These are phyloP conservation scores for Dasyornis broadbenti DNA, from an alignment of 2,113 vertebrate species.

Conservation along the genomic window DNA sequence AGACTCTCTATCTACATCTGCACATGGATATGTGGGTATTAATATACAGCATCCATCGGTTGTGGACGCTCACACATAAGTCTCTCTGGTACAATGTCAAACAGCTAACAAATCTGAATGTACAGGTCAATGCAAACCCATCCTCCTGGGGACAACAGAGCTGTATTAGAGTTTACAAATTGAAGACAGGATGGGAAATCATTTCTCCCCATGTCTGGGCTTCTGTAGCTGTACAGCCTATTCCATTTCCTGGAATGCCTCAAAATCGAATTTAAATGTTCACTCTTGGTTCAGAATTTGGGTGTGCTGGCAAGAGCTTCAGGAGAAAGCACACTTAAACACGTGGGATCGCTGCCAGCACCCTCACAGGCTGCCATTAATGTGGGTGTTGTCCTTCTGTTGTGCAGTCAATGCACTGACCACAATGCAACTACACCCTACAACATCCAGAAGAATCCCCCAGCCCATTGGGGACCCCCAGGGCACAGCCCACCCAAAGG, in stretches of 20 bases:
- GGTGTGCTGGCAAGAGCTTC: background rate
- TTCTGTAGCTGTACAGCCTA: background rate
- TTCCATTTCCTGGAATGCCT: background rate
- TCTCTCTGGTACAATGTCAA: background rate
- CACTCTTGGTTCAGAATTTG: background rate
- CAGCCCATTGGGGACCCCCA: fast-evolving
- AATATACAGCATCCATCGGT: background rate
- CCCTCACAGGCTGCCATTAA: fast-evolving
- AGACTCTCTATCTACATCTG: background rate
- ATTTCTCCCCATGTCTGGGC: background rate
- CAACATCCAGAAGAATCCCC: fast-evolving
- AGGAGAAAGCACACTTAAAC: background rate
- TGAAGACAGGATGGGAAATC: background rate
- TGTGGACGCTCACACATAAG: fast-evolving
- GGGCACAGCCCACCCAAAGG: background rate
- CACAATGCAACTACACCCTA: fast-evolving
- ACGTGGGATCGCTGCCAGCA: fast-evolving
- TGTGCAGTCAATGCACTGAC: fast-evolving
- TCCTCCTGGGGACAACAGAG: background rate
- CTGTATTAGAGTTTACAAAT: background rate
- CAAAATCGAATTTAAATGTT: background rate
- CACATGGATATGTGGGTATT: fast-evolving
- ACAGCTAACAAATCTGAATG: background rate
- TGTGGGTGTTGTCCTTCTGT: too few species aligned
- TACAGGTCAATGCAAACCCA: background rate